phyloP scores from a whole-genome alignment of 2,113 vertebrate species.

The Nothoprocta pentlandii region DNA sequence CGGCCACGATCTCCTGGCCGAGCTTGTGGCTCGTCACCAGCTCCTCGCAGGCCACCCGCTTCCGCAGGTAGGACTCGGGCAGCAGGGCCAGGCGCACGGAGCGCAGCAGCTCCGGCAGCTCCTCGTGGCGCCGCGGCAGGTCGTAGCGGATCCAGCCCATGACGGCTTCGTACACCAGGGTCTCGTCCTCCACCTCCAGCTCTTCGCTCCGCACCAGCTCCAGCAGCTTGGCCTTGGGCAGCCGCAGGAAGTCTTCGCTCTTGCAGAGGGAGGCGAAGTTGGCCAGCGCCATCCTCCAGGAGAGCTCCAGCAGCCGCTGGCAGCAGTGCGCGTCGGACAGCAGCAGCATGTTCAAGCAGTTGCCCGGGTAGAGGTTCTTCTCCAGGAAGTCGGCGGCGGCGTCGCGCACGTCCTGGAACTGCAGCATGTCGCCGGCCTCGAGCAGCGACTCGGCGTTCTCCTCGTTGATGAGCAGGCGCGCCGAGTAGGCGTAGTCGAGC shows the following conservation, averaged over 20 bases:
- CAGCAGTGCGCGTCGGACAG: conserved; percentile 85
- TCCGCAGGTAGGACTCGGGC: conserved; percentile 58
- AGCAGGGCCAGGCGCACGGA: conserved; percentile 83
- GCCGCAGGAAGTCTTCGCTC: conserved; percentile 84
- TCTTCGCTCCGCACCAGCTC: conserved; percentile 73
- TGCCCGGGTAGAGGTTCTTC: conserved; percentile 84
- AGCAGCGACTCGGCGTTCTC: conserved; percentile 85
- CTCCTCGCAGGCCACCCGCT: conserved; percentile 69
- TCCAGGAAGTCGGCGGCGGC: conserved; percentile 85
- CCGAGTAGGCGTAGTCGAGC: conserved; percentile 84
- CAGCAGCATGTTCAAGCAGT: conserved; percentile 85
- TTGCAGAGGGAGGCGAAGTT: conserved; percentile 85
- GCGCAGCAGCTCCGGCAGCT: conserved; percentile 81
- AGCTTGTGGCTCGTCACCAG: conserved; percentile 85
- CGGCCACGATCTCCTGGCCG: conserved; percentile 84
- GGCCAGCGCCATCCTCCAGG: conserved; percentile 85
- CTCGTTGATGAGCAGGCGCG: conserved; percentile 86
- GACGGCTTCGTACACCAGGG: conserved; percentile 82
- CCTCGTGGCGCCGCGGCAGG: conserved; percentile 80
- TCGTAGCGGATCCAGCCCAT: conserved; percentile 87
- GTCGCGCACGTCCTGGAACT: conserved; percentile 85
- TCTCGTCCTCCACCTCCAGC: conserved; percentile 61
- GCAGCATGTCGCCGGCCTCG: conserved; percentile 86
- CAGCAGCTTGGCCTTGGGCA: conserved; percentile 83
- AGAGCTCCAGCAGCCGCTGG: conserved; percentile 83